phyloP scores from a whole-genome alignment of 2,113 vertebrate genomes.

The Sorex araneus region DNA sequence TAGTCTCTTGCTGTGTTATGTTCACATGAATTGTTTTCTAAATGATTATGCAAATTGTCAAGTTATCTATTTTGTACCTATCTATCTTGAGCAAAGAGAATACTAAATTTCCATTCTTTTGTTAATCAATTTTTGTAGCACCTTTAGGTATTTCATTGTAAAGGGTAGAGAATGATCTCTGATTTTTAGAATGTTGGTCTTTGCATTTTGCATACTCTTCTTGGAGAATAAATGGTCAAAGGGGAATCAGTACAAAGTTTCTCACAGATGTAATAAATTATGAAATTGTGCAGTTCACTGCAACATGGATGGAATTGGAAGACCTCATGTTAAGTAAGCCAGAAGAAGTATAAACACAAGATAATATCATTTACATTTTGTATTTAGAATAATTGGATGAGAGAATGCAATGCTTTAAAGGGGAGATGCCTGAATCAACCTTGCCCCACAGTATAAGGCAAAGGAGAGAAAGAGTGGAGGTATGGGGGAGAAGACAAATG shows the following conservation, averaged over 20 bases:
- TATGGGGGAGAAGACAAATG: too few relatives aligned
- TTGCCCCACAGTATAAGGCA: too few relatives aligned
- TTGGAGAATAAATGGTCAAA: not conserved
- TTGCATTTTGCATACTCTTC: not conserved
- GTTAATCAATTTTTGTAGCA: slow-evolving; percentile 26
- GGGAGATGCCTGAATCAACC: too few relatives aligned
- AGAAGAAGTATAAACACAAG: too few relatives aligned
- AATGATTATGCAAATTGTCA: not conserved
- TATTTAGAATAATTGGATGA: too few relatives aligned
- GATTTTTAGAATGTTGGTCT: too few relatives aligned
- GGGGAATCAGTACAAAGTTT: not conserved
- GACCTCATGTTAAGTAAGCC: too few relatives aligned
- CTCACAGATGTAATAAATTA: not conserved
- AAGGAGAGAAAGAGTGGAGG: too few relatives aligned
- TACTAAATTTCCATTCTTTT: slow-evolving; percentile 45
- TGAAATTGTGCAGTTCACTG: too few relatives aligned
- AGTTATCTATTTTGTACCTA: not conserved
- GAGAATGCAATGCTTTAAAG: too few relatives aligned
- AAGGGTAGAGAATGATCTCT: not conserved
- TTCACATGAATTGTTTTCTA: not conserved
- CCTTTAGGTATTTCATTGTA: slow-evolving; percentile 39
- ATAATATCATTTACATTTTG: too few relatives aligned
- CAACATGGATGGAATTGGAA: too few relatives aligned
- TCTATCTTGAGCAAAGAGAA: slow-evolving; percentile 40
- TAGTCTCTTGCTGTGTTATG: not conserved